A percentile compares a stretch with the other conserved stretches of the same genome.
Conservation (phyloP, 2,888 invertebrate genomes). For the Synanthedon myopaeformis region DNA sequence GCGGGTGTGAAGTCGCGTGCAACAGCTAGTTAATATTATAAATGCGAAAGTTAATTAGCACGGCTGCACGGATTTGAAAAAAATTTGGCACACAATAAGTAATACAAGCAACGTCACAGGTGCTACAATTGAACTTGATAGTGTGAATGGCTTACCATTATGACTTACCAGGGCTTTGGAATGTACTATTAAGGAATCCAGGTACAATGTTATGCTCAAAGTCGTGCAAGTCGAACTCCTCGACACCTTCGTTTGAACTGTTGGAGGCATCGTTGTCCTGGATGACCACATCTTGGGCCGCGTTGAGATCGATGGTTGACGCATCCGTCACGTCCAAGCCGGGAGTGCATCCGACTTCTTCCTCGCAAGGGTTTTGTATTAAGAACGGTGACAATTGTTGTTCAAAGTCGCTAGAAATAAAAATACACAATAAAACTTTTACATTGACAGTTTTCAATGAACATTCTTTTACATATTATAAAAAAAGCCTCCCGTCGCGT, state of each 20-base stretch:
- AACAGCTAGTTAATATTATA: too few species aligned
- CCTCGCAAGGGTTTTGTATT: slow-evolving; percentile 57
- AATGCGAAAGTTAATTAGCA: too few species aligned
- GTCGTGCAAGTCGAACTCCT: slow-evolving; percentile 49
- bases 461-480: too few species aligned
- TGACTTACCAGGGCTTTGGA: slow-evolving; percentile 42
- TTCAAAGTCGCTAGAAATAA: slow-evolving; percentile 53
- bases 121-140: too few species aligned
- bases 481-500: too few species aligned
- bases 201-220: slow-evolving; percentile 61
- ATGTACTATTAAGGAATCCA: slow-evolving; percentile 54
- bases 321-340: slow-evolving; percentile 36
- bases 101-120: too few species aligned
- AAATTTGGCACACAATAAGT: too few species aligned
- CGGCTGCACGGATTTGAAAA: too few species aligned
- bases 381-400: slow-evolving; percentile 71
- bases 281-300: slow-evolving; percentile 42
- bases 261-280: slow-evolving; percentile 40
- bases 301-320: slow-evolving; percentile 22
- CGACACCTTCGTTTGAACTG: slow-evolving; percentile 29
- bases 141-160: too few species aligned
- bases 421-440: too few species aligned
- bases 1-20: too few species aligned
- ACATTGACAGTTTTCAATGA: too few species aligned
- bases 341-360: slow-evolving; percentile 26